Percentiles rank a stretch among this genome's conserved stretches.
phyloP scores from a whole-genome alignment of 2,113 vertebrate species.

The Pangasianodon hypophthalmus region DNA sequence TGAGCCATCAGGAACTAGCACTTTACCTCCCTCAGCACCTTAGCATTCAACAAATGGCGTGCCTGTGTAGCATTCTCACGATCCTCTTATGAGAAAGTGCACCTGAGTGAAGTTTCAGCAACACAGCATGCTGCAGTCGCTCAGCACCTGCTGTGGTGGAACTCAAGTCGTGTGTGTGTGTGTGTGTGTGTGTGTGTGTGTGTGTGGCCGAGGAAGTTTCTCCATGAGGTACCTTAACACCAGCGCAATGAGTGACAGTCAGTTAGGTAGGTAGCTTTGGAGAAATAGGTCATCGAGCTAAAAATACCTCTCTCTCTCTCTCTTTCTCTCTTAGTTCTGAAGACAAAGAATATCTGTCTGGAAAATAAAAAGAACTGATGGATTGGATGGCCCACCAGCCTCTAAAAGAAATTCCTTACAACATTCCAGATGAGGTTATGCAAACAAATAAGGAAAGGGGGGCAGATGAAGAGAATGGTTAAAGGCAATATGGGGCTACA shows the following conservation, averaged over 20 bases:
- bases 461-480: slow-evolving; percentile 6
- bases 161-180: slow-evolving; percentile 48
- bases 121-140: neutral
- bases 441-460: slow-evolving; percentile 52
- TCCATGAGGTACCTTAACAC: slow-evolving; percentile 64
- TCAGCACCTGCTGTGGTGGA: neutral
- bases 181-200: slow-evolving; percentile 9
- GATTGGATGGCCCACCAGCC: slow-evolving; percentile 60
- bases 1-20: slow-evolving; percentile 22
- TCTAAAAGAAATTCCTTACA: slow-evolving; percentile 57
- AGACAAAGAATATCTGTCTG: slow-evolving; percentile 56
- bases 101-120: slow-evolving; percentile 20
- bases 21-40: neutral
- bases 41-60: neutral
- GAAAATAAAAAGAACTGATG: slow-evolving; percentile 63
- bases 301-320: slow-evolving; percentile 77
- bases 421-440: slow-evolving; percentile 53
- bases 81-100: slow-evolving; percentile 14
- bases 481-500: slow-evolving; percentile 33
- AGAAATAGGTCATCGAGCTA: slow-evolving; percentile 82
- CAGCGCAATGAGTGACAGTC: slow-evolving; percentile 72
- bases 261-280: slow-evolving; percentile 78
- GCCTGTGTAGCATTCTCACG: neutral
- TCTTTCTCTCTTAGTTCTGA: slow-evolving; percentile 55
- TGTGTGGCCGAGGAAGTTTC: slow-evolving; percentile 52